These are phyloP conservation scores for Uropetala carovei DNA, from an alignment of 2,888 invertebrate species.

Conservation along the genomic window DNA sequence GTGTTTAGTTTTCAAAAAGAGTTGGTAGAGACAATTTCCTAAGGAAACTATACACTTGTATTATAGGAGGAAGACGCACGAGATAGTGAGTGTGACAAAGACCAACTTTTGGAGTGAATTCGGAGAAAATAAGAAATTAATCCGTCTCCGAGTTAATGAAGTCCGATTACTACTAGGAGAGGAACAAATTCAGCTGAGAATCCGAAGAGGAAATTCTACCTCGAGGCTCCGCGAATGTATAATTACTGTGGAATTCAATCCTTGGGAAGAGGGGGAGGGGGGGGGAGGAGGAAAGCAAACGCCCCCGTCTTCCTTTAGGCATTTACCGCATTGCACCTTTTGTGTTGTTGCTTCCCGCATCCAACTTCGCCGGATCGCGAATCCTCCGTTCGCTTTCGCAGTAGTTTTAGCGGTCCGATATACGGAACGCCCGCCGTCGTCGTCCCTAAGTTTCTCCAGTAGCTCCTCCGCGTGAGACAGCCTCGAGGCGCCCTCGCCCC, in stretches of 20 bases:
- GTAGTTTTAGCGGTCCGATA: neutral
- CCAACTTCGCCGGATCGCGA: neutral
- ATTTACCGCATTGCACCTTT: slow-evolving; percentile 32
- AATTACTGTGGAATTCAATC: slow-evolving; percentile 11
- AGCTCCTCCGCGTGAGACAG: too few species aligned
- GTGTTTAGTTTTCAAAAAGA: too few species aligned
- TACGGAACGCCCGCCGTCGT: too few species aligned
- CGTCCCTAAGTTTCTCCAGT: too few species aligned
- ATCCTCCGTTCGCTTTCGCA: neutral
- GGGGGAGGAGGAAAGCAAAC: too few species aligned
- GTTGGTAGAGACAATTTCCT: too few species aligned
- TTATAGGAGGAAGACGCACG: too few species aligned
- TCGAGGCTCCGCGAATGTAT: neutral
- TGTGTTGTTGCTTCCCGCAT: neutral
- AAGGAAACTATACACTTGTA: too few species aligned
- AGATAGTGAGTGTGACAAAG: too few species aligned
- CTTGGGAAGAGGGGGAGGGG: neutral
- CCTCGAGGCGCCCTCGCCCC: neutral
- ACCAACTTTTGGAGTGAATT: neutral
- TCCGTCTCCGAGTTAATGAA: neutral
- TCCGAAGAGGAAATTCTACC: neutral
- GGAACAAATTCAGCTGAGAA: neutral
- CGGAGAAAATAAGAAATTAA: neutral
- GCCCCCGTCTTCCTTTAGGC: neutral
- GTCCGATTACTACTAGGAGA: neutral